phyloP scores from a whole-genome alignment of 2,888 invertebrate species.

The Nebria salina region DNA sequence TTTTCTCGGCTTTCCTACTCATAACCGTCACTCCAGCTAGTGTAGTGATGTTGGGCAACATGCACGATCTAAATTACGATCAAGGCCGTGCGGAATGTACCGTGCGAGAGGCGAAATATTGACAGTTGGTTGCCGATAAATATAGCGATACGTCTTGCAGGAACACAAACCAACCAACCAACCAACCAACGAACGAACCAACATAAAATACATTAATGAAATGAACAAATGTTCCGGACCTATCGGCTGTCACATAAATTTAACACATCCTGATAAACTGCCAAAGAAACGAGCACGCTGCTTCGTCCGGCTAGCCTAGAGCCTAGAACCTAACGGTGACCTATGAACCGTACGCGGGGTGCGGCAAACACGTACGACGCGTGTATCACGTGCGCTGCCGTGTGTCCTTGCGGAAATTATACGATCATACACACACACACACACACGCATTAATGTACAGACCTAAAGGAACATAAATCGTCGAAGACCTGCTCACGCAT shows the following conservation, averaged over 20 bases:
- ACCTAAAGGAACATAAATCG: slow-evolving; percentile 42
- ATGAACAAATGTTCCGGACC: slow-evolving; percentile 47
- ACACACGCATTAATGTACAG: not conserved
- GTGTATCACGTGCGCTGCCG: slow-evolving; percentile 14
- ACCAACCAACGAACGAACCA: not conserved
- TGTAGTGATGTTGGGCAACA: slow-evolving; percentile 9
- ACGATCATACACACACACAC: slow-evolving; percentile 33
- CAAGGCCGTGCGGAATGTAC: slow-evolving; percentile 27
- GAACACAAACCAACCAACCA: slow-evolving; percentile 16
- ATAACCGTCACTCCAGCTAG: not conserved
- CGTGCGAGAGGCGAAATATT: slow-evolving; percentile 26
- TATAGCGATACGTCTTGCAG: slow-evolving; percentile 42
- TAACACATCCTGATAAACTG: slow-evolving; percentile 46
- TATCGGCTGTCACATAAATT: slow-evolving; percentile 47
- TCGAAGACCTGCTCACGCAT: slow-evolving; percentile 32
- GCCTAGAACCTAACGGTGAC: not conserved
- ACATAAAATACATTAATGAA: slow-evolving; percentile 48
- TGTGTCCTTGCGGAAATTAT: slow-evolving; percentile 44
- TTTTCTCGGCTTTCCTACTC: slow-evolving; percentile 12
- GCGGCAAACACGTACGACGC: not conserved
- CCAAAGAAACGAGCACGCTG: not conserved
- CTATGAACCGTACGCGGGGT: not conserved
- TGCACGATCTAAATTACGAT: slow-evolving; percentile 29
- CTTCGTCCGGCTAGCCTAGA: slow-evolving; percentile 1
- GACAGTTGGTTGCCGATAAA: slow-evolving; percentile 40